phyloP scores from a whole-genome alignment of 1,140 invertebrate genomes.

The Caenorhabditis inopinata region DNA sequence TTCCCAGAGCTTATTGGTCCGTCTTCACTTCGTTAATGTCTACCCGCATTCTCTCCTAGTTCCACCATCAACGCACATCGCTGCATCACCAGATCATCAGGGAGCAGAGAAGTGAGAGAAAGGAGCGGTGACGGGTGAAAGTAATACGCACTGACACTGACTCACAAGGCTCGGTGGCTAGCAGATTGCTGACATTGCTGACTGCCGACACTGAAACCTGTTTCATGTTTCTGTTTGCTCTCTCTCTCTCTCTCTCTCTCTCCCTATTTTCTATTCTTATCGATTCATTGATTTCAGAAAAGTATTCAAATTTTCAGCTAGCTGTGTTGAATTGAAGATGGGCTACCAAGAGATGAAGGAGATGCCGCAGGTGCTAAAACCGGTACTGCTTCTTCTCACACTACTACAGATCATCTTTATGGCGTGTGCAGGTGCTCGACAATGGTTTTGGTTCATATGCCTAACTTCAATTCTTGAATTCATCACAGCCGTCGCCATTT shows the following conservation, averaged over 20 bases:
- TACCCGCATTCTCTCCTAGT: not conserved
- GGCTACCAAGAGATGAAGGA: constrained; percentile 15
- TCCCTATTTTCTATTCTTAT: not conserved
- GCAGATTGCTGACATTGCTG: too few species aligned
- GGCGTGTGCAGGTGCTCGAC: not conserved
- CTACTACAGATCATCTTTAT: constrained; percentile 24
- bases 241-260: not conserved
- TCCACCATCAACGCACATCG: not conserved
- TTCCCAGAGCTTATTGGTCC: not conserved
- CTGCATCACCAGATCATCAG: not conserved
- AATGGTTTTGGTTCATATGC: constrained; percentile 1
- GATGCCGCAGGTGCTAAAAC: constrained; percentile 10
- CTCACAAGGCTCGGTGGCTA: constrained; percentile 4
- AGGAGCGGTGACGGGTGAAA: not conserved
- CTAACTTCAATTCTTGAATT: constrained; percentile 15
- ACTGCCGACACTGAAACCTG: not conserved
- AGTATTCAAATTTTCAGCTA: too few species aligned
- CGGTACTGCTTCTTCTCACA: not conserved
- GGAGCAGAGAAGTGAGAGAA: not conserved
- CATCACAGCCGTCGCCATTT: not conserved
- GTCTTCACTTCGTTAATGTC: not conserved
- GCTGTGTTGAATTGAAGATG: not conserved
- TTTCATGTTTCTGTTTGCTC: not conserved
- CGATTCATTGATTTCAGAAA: not conserved
- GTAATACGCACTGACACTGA: not conserved